Evolutionary conservation across 2,888 invertebrate species (phyloP).

Genomic region (Plebejus argus): DNA sequence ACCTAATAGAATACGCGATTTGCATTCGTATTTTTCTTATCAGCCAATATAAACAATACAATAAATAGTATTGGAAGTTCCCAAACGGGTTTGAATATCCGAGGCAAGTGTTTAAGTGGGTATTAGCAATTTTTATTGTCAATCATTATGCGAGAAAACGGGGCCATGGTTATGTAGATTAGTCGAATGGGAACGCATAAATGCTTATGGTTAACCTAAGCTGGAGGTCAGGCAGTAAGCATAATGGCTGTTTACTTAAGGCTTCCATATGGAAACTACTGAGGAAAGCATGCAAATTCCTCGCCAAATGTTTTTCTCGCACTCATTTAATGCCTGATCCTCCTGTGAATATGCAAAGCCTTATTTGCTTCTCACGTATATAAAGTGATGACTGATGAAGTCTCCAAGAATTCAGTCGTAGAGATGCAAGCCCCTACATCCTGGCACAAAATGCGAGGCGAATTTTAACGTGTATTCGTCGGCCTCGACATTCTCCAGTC

Average conservation of each 20-base stretch:
- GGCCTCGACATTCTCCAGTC: slow-evolving; percentile 25
- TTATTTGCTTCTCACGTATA: not conserved
- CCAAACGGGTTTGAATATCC: slow-evolving; percentile 5
- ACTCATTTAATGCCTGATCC: not conserved
- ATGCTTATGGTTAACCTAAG: slow-evolving; percentile 27
- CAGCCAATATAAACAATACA: slow-evolving; percentile 3
- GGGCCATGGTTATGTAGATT: slow-evolving; percentile 25
- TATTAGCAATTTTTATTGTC: slow-evolving; percentile 27
- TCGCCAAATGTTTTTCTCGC: not conserved
- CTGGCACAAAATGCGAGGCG: slow-evolving; percentile 8
- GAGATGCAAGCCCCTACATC: slow-evolving; percentile 3
- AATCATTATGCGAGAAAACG: slow-evolving; percentile 29
- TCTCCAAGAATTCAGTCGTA: not conserved
- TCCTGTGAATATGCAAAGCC: not conserved
- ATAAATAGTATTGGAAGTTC: slow-evolving; percentile 19
- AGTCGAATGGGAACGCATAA: slow-evolving; percentile 20
- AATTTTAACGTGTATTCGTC: slow-evolving; percentile 18
- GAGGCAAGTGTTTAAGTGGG: slow-evolving; percentile 25
- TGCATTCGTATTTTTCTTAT: slow-evolving; percentile 14
- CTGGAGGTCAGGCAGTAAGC: not conserved
- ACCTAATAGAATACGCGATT: slow-evolving; percentile 11
- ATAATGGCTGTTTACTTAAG: not conserved
- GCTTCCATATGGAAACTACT: not conserved
- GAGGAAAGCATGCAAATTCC: not conserved
- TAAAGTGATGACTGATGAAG: not conserved